Conservation (phyloP, 1,140 invertebrate species). For the Ladona fulva region DNA sequence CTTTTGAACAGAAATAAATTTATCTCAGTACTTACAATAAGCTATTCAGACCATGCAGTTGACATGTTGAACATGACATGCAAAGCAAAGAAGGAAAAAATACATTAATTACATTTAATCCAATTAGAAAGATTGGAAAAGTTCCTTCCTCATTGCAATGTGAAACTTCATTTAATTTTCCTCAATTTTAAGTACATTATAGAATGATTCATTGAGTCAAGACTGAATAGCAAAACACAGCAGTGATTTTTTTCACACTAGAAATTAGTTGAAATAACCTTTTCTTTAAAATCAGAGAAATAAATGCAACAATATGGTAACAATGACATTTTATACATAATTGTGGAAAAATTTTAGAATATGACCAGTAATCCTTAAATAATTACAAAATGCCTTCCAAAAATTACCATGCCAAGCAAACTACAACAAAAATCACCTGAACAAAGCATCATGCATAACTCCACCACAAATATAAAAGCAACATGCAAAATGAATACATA, state of each 20-base stretch:
- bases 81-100: conserved; percentile 25
- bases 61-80: conserved; percentile 18
- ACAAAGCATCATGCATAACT: not conserved
- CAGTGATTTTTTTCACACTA: not conserved
- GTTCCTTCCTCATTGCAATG: not conserved
- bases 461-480: not conserved
- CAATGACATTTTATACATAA: not conserved
- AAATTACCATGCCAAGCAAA: not conserved
- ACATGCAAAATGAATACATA: conserved; percentile 4
- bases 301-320: not conserved
- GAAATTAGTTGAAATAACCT: not conserved
- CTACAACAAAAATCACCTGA: not conserved
- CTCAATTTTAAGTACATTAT: too few relatives aligned
- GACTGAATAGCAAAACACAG: too few relatives aligned
- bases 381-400: not conserved
- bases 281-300: not conserved
- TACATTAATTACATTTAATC: conserved; percentile 23
- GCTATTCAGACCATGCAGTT: conserved; percentile 25
- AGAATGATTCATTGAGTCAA: too few relatives aligned
- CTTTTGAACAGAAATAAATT: conserved; percentile 7
- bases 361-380: not conserved
- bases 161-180: not conserved
- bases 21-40: conserved; percentile 23
- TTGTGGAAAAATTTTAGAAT: not conserved
- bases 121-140: not conserved